Evolutionary conservation across 1,140 invertebrate genomes (phyloP).

Genomic region (Heliothis virescens): DNA sequence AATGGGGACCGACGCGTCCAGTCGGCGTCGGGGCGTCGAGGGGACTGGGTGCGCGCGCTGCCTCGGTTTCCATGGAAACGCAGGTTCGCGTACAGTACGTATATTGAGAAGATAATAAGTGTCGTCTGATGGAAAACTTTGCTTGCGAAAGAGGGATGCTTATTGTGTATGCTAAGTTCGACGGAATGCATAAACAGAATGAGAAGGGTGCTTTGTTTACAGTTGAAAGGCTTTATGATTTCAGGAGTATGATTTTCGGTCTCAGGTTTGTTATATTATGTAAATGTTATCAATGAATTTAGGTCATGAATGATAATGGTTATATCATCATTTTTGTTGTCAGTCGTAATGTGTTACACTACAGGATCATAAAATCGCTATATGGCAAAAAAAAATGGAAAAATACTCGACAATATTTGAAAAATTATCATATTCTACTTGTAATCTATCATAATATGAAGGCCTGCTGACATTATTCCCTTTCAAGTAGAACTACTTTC

Average conservation of each 20-base stretch:
- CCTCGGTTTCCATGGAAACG: constrained; percentile 67
- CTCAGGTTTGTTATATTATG: too few species aligned
- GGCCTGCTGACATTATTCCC: too few species aligned
- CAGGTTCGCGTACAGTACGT: constrained; percentile 45
- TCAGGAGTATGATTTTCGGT: background rate
- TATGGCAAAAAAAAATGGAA: too few species aligned
- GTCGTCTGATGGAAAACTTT: constrained; percentile 39
- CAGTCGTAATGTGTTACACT: too few species aligned
- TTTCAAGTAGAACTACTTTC: too few species aligned
- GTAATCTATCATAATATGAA: too few species aligned
- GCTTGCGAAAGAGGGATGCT: constrained; percentile 18
- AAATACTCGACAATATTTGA: too few species aligned
- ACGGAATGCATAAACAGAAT: constrained; percentile 25
- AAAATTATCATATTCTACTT: too few species aligned
- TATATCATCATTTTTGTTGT: too few species aligned
- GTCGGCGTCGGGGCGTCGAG: constrained; percentile 57
- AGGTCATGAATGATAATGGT: too few species aligned
- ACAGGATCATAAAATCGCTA: too few species aligned
- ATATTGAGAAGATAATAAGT: constrained; percentile 35
- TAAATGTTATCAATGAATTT: too few species aligned
- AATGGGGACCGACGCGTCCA: constrained; percentile 60
- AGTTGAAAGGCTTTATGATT: background rate
- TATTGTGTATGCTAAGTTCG: constrained; percentile 30
- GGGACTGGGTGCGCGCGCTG: constrained; percentile 79
- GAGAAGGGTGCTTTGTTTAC: background rate